Base-by-base conservation (phyloP, 2,113 vertebrate genomes). In the Ciconia stormi region DNA sequence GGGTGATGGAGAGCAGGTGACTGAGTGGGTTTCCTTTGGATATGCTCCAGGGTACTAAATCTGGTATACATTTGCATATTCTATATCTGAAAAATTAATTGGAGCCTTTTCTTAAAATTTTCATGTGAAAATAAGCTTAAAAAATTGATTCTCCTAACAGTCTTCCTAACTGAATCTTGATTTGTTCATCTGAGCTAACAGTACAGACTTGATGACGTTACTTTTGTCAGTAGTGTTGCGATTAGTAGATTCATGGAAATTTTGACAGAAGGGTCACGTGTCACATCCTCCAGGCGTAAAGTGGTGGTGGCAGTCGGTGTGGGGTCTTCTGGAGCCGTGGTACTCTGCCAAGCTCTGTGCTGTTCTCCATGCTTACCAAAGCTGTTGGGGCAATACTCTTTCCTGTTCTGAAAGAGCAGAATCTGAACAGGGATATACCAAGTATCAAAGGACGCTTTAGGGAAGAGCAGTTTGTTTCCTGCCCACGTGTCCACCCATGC, bases 401-500 rank as follows among this genome's bases (percentile, higher is more conserved):
- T 13, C 29, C 61, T 56, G 8, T 47, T 80, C 52, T 72, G 56
- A 27, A 46, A 58, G 49, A 76, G 30, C 30, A 47, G 42, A 40
- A 21, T 30, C 15, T 19, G 42, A 29, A 1, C 42, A 59, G 66
- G 25, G 20, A 4, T 87, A 4, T 6, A 2, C 7, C 29, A 18
- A 25, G 6, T 27, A 2, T 17, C 16, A 9, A 25, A 27, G 59
- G 59, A 29, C 2, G 4, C 40, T 46, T 38, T 32, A 29, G 38
- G 70, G 36, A 87, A 23, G 55, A 32, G 42, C 5, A 3, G 18
- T 27, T 55, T 49, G 19, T n/a, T 52, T 71, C 29, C 16, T 67
- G 6, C 40, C 13, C 0, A 0, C 1, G 0, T n/a, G 19, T 27
- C 36, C 38, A 9, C 30, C 13, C 12, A 0, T 9, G 46, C 29